Percentiles rank a stretch among this genome's conserved stretches.
These are phyloP conservation scores for Pristiophorus japonicus DNA, from an alignment of 2,113 vertebrate species.

Conservation along the genomic window DNA sequence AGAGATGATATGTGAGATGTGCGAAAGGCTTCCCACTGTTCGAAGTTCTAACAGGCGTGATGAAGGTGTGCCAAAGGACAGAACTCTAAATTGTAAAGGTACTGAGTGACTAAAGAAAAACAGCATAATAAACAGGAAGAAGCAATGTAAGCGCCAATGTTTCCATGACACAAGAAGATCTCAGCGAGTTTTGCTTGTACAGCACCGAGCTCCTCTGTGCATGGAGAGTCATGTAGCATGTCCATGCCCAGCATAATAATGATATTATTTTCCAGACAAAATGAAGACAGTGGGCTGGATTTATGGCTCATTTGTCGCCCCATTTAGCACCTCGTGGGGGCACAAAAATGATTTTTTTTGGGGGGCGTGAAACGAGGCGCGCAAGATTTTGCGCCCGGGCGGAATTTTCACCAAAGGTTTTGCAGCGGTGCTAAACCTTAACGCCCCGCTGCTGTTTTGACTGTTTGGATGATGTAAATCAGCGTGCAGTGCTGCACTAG, in stretches of 20 bases:
- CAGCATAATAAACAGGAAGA: neutral
- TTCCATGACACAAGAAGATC: neutral
- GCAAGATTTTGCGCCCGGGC: too few species aligned
- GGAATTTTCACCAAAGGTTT: too few species aligned
- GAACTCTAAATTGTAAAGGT: neutral
- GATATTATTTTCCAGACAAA: neutral
- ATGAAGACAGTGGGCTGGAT: too few species aligned
- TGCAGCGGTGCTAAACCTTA: too few species aligned
- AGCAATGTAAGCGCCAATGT: neutral
- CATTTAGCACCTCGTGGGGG: too few species aligned
- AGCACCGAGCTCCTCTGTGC: neutral
- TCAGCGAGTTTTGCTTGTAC: neutral
- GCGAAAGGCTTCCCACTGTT: neutral
- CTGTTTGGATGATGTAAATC: too few species aligned
- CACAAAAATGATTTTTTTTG: too few species aligned
- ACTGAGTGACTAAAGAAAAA: neutral
- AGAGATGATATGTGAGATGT: neutral
- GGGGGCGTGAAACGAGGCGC: too few species aligned
- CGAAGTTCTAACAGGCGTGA: neutral
- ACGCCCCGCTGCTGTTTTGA: too few species aligned
- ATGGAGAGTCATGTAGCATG: neutral
- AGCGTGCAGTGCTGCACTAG: too few species aligned
- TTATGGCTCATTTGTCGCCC: too few species aligned
- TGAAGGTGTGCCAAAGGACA: neutral
- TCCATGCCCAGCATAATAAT: neutral